Evolutionary conservation across 2,797 vertebrate genomes (phyloP).

Genomic region (Neosilurus mollespiculum): DNA sequence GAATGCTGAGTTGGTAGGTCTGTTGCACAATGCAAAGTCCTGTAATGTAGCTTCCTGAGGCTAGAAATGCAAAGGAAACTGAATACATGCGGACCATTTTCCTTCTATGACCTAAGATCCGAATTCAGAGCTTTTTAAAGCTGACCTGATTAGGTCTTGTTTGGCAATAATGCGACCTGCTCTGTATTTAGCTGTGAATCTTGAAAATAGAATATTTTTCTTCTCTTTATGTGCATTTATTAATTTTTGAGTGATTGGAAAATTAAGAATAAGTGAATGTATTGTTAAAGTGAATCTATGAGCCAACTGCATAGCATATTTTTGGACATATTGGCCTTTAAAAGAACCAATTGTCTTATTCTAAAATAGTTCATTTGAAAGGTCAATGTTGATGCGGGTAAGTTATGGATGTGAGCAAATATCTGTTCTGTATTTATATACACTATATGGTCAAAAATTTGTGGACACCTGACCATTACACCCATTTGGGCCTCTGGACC

Average conservation of each 20-base stretch:
- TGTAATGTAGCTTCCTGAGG: neutral
- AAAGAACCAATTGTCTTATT: constrained; percentile 26
- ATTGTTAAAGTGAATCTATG: constrained; percentile 22
- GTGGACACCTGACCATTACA: neutral
- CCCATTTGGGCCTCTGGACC: neutral
- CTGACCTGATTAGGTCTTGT: constrained; percentile 22
- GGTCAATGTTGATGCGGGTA: constrained; percentile 29
- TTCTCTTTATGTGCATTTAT: neutral
- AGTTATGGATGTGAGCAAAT: constrained; percentile 11
- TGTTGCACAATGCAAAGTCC: neutral
- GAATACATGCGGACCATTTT: constrained; percentile 9
- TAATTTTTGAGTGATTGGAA: constrained; percentile 8
- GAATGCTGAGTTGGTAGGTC: neutral
- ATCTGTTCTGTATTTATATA: constrained; percentile 12
- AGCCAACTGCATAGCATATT: constrained; percentile 12
- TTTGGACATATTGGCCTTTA: constrained; percentile 42
- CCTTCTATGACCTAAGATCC: neutral
- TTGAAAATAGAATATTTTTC: neutral
- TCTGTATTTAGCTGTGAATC: neutral
- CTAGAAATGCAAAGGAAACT: constrained; percentile 21
- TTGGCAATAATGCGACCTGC: constrained; percentile 20
- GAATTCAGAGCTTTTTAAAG: constrained; percentile 22
- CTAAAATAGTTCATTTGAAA: constrained; percentile 33
- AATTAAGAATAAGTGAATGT: constrained; percentile 17
- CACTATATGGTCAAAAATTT: neutral